phyloP scores from a whole-genome alignment of 2,113 vertebrate genomes.

The Heterochromis multidens region DNA sequence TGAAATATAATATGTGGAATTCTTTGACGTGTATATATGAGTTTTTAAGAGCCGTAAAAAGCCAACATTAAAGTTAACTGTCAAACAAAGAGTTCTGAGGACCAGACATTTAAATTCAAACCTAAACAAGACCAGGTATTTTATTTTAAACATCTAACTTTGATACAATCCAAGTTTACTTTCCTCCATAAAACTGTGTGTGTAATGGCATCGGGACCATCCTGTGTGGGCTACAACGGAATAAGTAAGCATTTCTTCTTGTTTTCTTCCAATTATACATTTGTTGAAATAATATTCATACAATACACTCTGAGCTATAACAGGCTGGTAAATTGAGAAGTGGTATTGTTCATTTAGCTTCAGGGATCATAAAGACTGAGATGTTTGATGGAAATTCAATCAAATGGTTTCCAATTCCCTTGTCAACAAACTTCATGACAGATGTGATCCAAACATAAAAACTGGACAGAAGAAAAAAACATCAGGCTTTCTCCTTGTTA shows the following conservation, averaged over 20 bases:
- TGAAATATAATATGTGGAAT: neutral
- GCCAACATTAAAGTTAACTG: slow-evolving; percentile 5
- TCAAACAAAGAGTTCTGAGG: neutral
- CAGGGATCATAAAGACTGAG: neutral
- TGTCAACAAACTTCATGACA: slow-evolving; percentile 37
- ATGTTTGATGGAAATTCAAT: slow-evolving; percentile 46
- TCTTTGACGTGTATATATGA: neutral
- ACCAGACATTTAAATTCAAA: slow-evolving; percentile 14
- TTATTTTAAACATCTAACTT: neutral
- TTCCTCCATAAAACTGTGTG: neutral
- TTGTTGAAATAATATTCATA: slow-evolving; percentile 24
- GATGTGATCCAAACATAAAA: slow-evolving; percentile 36
- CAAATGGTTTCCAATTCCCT: slow-evolving; percentile 24
- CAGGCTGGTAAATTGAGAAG: slow-evolving; percentile 4
- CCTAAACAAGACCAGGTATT: slow-evolving; percentile 5
- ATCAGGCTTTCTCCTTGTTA: neutral
- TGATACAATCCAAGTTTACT: slow-evolving; percentile 6
- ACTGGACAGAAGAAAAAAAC: slow-evolving; percentile 35
- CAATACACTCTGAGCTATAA: neutral
- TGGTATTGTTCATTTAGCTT: neutral
- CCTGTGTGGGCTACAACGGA: neutral
- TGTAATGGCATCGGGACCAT: neutral
- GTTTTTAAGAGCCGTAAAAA: neutral
- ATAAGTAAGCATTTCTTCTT: slow-evolving; percentile 12
- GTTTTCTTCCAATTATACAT: slow-evolving; percentile 7